Evolutionary conservation across 2,797 vertebrate genomes (phyloP).

Genomic region (Phyllotis vaccarum): DNA sequence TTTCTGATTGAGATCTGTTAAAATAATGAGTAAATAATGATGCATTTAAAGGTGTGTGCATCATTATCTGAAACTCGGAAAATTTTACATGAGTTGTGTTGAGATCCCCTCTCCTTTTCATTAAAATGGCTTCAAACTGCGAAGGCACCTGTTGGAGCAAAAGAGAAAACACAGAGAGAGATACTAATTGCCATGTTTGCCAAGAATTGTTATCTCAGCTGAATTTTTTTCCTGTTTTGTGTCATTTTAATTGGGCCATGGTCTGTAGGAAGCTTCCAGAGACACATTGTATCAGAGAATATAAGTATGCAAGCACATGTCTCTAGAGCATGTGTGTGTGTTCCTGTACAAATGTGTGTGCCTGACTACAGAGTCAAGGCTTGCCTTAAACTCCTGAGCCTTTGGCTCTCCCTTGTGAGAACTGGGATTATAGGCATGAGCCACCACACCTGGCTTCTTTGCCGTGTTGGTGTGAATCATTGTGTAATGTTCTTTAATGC

Average conservation of each 20-base stretch:
- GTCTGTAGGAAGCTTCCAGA: background rate
- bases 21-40: conserved; percentile 39
- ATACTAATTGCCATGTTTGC: background rate
- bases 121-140: background rate
- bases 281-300: background rate
- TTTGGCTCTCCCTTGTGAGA: background rate
- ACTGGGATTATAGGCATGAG: background rate
- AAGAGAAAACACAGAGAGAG: background rate
- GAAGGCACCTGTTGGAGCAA: background rate
- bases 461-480: conserved; percentile 61
- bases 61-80: background rate
- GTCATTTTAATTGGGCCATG: background rate
- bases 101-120: conserved; percentile 37
- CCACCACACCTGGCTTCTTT: conserved; percentile 30
- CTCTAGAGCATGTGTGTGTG: background rate
- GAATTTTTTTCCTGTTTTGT: background rate
- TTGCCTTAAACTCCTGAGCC: background rate
- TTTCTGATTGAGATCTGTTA: conserved; percentile 17
- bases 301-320: background rate
- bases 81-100: background rate
- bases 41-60: conserved; percentile 17
- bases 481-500: conserved; percentile 72
- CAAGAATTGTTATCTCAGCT: background rate
- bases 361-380: background rate
- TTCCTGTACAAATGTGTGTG: background rate